Evolutionary conservation across 2,797 vertebrate genomes (phyloP).

Genomic region (Falco naumanni): DNA sequence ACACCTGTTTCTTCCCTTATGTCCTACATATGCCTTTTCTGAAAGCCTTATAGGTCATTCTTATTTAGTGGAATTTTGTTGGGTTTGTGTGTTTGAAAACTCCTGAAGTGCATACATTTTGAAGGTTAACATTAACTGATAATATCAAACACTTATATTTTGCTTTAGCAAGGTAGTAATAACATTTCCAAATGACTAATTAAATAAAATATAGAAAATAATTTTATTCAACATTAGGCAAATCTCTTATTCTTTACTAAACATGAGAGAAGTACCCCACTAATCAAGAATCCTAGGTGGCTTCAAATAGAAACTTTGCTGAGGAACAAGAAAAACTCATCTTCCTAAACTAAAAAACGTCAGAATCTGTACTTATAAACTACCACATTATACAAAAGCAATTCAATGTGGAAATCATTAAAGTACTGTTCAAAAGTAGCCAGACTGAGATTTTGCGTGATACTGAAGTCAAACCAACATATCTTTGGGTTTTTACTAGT

Average conservation of each 20-base stretch:
- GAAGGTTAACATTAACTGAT: not conserved
- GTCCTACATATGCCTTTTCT: not conserved
- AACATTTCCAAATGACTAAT: constrained; percentile 4
- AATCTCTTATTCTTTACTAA: constrained; percentile 16
- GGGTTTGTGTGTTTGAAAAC: not conserved
- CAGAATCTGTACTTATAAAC: not conserved
- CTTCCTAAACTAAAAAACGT: not conserved
- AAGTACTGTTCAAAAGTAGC: not conserved
- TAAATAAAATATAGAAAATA: not conserved
- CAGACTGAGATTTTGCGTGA: not conserved
- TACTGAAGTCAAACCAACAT: not conserved
- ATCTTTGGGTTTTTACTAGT: not conserved
- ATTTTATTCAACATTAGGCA: not conserved
- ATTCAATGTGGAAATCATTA: not conserved
- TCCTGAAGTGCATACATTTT: not conserved
- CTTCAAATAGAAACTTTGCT: not conserved
- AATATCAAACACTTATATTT: not conserved
- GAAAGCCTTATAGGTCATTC: not conserved
- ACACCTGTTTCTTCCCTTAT: not conserved
- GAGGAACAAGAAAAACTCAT: not conserved
- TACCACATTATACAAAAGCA: not conserved
- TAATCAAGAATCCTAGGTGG: not conserved
- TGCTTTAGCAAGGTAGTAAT: not conserved
- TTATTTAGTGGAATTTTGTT: not conserved
- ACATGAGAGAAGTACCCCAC: constrained; percentile 10